Conservation (phyloP, 2,113 vertebrate species). For the Microcebus jonahi region DNA sequence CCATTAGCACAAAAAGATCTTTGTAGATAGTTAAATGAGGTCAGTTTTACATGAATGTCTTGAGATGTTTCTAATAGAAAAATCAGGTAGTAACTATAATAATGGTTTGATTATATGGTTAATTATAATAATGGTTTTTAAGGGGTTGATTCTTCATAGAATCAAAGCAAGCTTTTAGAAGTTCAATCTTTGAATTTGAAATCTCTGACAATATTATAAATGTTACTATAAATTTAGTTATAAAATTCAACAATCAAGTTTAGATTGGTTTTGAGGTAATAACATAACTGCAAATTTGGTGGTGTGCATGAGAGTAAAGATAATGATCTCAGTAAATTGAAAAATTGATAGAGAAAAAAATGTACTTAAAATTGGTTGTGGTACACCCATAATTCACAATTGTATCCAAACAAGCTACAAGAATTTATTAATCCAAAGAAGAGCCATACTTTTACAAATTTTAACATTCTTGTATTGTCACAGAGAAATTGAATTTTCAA, state of each 20-base stretch:
- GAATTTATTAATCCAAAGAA: slow-evolving; percentile 3
- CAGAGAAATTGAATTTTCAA: not conserved
- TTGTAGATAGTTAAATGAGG: slow-evolving; percentile 2
- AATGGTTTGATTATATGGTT: not conserved
- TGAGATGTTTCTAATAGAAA: slow-evolving; percentile 11
- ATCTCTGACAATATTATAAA: not conserved
- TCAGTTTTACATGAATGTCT: slow-evolving; percentile 9
- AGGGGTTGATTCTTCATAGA: slow-evolving; percentile 2
- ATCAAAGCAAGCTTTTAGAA: slow-evolving; percentile 12
- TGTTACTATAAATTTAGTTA: slow-evolving; percentile 28
- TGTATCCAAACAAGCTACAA: not conserved
- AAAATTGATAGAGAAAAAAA: not conserved
- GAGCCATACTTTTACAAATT: not conserved
- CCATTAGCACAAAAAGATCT: slow-evolving; percentile 3
- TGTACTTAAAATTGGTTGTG: not conserved
- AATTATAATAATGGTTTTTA: not conserved
- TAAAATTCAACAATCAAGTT: not conserved
- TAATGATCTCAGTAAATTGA: not conserved
- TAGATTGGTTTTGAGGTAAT: not conserved
- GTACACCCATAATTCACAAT: not conserved
- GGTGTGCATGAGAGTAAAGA: not conserved
- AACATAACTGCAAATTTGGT: not conserved
- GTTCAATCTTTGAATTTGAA: slow-evolving; percentile 19
- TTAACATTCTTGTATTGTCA: slow-evolving; percentile 27
- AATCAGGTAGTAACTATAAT: not conserved